Percentiles rank a stretch among this genome's conserved stretches.
Evolutionary conservation across 2,797 vertebrate genomes (phyloP).

Genomic region (Rhinoraja longicauda): DNA sequence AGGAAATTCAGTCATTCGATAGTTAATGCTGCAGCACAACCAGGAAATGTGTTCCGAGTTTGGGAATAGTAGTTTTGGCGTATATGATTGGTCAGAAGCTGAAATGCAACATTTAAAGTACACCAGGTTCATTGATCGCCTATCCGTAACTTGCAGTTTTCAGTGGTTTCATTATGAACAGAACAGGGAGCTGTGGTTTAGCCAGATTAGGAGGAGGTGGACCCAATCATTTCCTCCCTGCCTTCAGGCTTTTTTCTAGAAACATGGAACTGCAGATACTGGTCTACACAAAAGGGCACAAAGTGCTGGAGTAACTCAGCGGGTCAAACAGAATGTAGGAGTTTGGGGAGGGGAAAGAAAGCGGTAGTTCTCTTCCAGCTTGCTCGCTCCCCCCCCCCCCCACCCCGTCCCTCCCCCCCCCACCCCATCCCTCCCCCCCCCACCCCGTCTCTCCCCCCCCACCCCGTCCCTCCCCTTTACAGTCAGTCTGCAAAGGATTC

Average conservation of each 20-base stretch:
- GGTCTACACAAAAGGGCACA: too few relatives aligned
- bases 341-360: too few relatives aligned
- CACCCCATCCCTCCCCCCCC: too few relatives aligned
- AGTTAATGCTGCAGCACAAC: neutral
- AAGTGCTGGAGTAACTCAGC: too few relatives aligned
- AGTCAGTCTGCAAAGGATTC: too few relatives aligned
- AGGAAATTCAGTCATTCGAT: neutral
- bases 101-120: neutral
- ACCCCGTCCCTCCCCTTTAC: too few relatives aligned
- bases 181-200: neutral
- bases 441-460: too few relatives aligned
- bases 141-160: neutral
- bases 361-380: too few relatives aligned
- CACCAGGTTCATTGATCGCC: neutral
- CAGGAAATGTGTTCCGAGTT: neutral
- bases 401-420: too few relatives aligned
- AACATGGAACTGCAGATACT: too few relatives aligned
- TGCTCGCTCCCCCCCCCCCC: too few relatives aligned
- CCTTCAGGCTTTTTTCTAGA: neutral
- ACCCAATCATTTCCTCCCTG: neutral
- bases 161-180: neutral
- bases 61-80: neutral
- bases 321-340: too few relatives aligned
- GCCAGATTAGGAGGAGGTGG: neutral
- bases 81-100: neutral